A percentile compares a stretch with the other conserved stretches of the same genome.
phyloP scores from a whole-genome alignment of 2,113 vertebrate genomes.

The Caloenas nicobarica region DNA sequence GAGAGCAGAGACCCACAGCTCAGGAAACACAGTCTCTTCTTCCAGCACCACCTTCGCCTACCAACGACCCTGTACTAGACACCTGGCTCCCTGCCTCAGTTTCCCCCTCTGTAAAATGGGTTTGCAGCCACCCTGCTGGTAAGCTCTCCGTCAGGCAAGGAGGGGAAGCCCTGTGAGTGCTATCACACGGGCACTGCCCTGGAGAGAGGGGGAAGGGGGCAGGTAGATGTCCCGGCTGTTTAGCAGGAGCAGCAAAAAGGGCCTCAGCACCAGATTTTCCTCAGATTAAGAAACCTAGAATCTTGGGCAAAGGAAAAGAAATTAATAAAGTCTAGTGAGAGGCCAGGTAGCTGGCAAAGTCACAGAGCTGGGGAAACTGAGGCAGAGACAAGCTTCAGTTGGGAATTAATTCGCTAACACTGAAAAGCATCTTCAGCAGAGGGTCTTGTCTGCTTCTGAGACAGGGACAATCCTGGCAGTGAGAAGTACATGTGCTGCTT shows the following conservation, averaged over 20 bases:
- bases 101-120: background rate
- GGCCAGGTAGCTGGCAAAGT: background rate
- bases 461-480: background rate
- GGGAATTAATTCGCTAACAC: background rate
- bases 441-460: background rate
- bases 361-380: background rate
- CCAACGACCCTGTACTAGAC: fast-evolving
- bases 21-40: background rate
- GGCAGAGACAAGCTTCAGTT: background rate
- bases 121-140: background rate
- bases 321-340: background rate
- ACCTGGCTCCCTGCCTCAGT: background rate
- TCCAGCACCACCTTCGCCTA: background rate
- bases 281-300: background rate
- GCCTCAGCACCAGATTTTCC: background rate
- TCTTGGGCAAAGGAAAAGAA: background rate
- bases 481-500: background rate
- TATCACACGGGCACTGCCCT: fast-evolving
- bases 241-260: background rate
- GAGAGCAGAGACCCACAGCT: background rate
- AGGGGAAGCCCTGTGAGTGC: fast-evolving
- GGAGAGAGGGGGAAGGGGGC: background rate
- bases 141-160: background rate
- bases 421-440: background rate
- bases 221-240: background rate